These are phyloP conservation scores for Pogonus chalceus DNA, from an alignment of 1,140 invertebrate genomes.

Conservation along the genomic window DNA sequence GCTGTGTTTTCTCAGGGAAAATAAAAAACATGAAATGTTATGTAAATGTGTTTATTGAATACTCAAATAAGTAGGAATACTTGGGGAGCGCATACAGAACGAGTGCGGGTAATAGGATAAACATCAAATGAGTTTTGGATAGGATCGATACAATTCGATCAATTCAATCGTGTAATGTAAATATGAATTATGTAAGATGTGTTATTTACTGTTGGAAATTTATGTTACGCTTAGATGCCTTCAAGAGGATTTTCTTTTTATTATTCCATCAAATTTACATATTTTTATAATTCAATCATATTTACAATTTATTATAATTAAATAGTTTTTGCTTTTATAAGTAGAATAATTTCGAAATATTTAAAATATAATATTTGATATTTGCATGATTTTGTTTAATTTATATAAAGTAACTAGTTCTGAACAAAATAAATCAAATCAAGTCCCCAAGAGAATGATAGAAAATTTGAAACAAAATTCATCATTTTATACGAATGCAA, in stretches of 20 bases:
- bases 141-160: not conserved
- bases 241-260: no score
- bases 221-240: not conserved
- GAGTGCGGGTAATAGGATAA: not conserved
- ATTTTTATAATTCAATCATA: no score
- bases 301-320: no score
- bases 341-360: no score
- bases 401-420: no score
- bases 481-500: no score
- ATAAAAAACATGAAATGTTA: constrained; percentile 5
- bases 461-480: no score
- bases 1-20: not conserved
- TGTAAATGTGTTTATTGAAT: constrained; percentile 7
- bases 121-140: constrained; percentile 5
- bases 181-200: constrained; percentile 2
- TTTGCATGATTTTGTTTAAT: no score
- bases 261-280: not conserved
- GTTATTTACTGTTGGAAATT: not conserved
- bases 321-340: no score
- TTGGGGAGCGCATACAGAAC: not conserved
- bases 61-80: constrained; percentile 7
- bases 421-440: no score
- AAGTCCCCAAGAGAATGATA: no score
- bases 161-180: constrained; percentile 3
- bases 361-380: no score